Base-by-base conservation (phyloP, 35 echinoderm and acorn worm species). In the Nesometra sesokonis region DNA sequence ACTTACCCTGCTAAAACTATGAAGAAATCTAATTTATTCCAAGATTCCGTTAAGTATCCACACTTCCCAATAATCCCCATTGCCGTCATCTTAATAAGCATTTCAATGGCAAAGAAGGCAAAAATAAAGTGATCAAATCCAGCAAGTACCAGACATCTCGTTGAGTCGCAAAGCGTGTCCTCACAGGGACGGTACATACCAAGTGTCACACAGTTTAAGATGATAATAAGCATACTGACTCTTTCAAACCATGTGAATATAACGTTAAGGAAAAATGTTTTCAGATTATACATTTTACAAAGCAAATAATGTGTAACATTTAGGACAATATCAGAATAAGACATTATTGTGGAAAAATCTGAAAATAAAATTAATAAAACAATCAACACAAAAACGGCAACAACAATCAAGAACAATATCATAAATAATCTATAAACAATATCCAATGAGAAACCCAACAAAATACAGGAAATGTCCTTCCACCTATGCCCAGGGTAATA, bases 51-150 rank as follows among this genome's bases (percentile, higher is more conserved):
- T 0, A 99, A 78, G 77, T 99, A 99, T 29, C 96, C 92, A 78
- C 82, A 80, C 39, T 99, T 94, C 19, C 96, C 96, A 0, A 31
- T 67, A 32, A 94, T 77, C 11, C 96, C 96, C 90, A 99, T 94
- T 1, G 96, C 96, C 35, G 91, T 76, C 46, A 99, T 87, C 80
- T 99, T 99, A 77, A 94, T 80, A 0, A 94, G 38, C 96, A 99
- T 99, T 82, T 99, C 96, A 3, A 83, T 84, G 32, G 96, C 93
- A 57, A 99, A 99, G 82, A 99, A 99, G 9, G 92, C 96, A 77
- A 97, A 97, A 83, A 99, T 99, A 87, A 99, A 99, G 46, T 99
- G 96, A 47, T 99, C 96, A n/a, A 94, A 91, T 0, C 96, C 96
- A 27, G 90, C 82, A 17, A 99, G 88, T 32, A 99, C 84, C 35